These are phyloP conservation scores for Cacoxenus indagator DNA, from an alignment of 2,888 invertebrate genomes.

Conservation along the genomic window DNA sequence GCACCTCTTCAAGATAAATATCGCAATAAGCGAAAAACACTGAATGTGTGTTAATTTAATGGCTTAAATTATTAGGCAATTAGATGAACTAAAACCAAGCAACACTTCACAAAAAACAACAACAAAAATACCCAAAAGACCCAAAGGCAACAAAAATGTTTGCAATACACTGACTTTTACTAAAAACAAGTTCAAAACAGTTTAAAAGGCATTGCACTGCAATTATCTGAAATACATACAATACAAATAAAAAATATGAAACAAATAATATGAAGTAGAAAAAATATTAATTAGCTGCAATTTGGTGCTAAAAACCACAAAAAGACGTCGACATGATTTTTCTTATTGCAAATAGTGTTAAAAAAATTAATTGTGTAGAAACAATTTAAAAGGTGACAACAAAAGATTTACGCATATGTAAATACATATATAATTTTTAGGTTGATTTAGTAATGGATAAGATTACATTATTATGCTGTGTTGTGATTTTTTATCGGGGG, in stretches of 20 bases:
- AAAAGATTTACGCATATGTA: too few relatives aligned
- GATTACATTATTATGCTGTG: too few relatives aligned
- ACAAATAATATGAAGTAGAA: not conserved
- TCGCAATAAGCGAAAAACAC: too few relatives aligned
- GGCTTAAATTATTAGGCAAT: not conserved
- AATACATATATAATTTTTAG: too few relatives aligned
- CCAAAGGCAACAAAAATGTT: not conserved
- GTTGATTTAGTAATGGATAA: too few relatives aligned
- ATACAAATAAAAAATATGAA: not conserved
- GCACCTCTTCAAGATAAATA: too few relatives aligned
- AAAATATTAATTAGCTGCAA: not conserved
- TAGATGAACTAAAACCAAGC: not conserved
- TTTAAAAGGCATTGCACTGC: slow-evolving; percentile 6
- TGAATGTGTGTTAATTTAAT: not conserved
- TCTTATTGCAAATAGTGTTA: too few relatives aligned
- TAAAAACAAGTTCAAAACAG: not conserved
- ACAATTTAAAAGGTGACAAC: too few relatives aligned
- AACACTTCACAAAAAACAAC: not conserved
- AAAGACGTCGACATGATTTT: not conserved
- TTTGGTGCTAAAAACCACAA: not conserved
- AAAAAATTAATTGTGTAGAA: too few relatives aligned
- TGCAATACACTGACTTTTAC: not conserved
- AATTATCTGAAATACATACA: not conserved
- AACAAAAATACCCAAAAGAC: not conserved
- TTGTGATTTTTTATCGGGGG: too few relatives aligned